Percentiles rank a stretch among this genome's conserved stretches.
Evolutionary conservation across 2,888 invertebrate species (phyloP).

Genomic region (Cheilosia grossa): DNA sequence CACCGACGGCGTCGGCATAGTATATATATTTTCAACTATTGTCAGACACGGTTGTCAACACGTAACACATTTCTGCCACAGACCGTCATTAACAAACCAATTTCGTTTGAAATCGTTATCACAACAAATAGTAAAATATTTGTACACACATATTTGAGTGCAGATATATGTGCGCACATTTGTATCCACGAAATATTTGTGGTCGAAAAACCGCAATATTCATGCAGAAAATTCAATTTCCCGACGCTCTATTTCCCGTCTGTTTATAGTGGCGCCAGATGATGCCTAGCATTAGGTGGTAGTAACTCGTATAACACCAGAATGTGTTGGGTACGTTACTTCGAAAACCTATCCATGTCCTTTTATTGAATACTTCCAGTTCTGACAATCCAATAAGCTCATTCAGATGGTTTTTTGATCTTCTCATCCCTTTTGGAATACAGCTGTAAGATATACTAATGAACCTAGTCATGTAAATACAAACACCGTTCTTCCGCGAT

Average conservation of each 20-base stretch:
- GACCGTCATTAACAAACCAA: conserved; percentile 41
- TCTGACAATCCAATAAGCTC: too few relatives aligned
- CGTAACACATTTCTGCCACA: conserved; percentile 1
- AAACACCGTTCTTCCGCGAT: too few relatives aligned
- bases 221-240: conserved; percentile 31
- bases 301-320: too few relatives aligned
- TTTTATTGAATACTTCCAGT: too few relatives aligned
- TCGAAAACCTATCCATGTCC: too few relatives aligned
- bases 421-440: too few relatives aligned
- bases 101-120: conserved; percentile 12
- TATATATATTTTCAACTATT: neutral
- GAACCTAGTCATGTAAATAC: too few relatives aligned
- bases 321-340: too few relatives aligned
- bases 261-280: neutral
- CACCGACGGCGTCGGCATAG: too few relatives aligned
- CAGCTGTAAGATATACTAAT: too few relatives aligned
- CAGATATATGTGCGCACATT: neutral
- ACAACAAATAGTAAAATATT: conserved; percentile 9
- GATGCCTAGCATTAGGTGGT: neutral
- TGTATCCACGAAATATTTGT: neutral
- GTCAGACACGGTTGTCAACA: conserved; percentile 5
- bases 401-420: too few relatives aligned
- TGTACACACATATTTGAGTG: neutral
- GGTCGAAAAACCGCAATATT: conserved; percentile 33
- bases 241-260: conserved; percentile 9